These are phyloP conservation scores for Gambelia wislizenii DNA, from an alignment of 2,797 vertebrate genomes.

Conservation along the genomic window DNA sequence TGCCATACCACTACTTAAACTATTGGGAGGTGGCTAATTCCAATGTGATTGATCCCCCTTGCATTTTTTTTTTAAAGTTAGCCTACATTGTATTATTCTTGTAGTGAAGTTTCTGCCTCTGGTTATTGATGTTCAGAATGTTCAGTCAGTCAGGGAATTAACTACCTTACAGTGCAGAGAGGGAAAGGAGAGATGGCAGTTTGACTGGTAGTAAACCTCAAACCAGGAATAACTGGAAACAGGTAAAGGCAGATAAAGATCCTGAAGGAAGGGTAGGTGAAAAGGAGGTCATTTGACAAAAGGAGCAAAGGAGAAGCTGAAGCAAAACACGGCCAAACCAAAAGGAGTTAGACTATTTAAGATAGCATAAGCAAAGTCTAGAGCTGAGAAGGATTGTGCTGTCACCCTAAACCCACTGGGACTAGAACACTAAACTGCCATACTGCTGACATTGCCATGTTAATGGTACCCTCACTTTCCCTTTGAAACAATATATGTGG, in stretches of 20 bases:
- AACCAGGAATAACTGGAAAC: neutral
- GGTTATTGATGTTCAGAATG: neutral
- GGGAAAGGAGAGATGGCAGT: neutral
- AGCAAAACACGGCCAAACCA: neutral
- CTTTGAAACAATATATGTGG: neutral
- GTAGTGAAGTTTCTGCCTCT: neutral
- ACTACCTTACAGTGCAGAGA: neutral
- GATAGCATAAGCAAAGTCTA: neutral
- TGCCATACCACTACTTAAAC: neutral
- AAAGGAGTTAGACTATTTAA: neutral
- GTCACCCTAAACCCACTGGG: neutral
- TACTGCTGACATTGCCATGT: neutral
- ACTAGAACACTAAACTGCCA: neutral
- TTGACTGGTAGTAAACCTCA: neutral
- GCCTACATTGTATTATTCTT: neutral
- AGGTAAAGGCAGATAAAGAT: neutral
- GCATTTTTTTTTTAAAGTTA: neutral
- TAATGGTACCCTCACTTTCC: neutral
- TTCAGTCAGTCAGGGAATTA: neutral
- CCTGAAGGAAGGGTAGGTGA: neutral
- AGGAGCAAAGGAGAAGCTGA: neutral
- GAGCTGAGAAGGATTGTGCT: neutral
- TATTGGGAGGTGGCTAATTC: neutral
- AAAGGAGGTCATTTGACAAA: neutral
- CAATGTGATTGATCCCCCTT: neutral